Evolutionary conservation across 1,140 invertebrate species (phyloP).

Genomic region (Araneus ventricosus): DNA sequence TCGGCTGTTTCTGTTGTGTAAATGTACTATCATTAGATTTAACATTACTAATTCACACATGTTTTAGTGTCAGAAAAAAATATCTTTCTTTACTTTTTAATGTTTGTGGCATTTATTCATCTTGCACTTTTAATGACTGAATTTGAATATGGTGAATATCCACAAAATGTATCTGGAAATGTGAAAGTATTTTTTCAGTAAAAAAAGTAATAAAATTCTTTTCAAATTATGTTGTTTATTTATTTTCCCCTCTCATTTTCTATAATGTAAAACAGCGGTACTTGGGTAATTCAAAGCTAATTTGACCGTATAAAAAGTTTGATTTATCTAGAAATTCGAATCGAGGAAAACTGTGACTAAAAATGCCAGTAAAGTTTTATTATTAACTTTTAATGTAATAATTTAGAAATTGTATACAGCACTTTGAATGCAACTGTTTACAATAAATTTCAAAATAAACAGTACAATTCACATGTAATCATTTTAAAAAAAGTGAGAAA

Average conservation of each 20-base stretch:
- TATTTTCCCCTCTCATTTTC: neutral
- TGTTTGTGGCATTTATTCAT: conserved; percentile 5
- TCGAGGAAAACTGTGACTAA: no score
- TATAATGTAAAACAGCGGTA: no score
- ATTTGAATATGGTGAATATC: neutral
- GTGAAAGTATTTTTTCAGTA: neutral
- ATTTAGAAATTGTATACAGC: no score
- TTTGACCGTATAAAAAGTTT: no score
- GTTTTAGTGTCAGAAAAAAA: neutral
- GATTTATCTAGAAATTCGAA: no score
- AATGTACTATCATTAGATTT: neutral
- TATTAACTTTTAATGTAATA: no score
- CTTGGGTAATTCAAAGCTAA: no score
- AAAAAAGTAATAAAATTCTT: neutral
- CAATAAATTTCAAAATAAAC: no score
- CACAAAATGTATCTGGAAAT: neutral
- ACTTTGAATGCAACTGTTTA: no score
- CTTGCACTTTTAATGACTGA: neutral
- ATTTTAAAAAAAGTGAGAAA: no score
- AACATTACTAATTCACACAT: neutral
- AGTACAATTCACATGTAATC: no score
- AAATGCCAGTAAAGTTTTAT: no score
- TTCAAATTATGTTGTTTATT: neutral
- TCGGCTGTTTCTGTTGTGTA: neutral
- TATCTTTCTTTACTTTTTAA: neutral